Evolutionary conservation across 2,113 vertebrate species (phyloP), one percentile per base, ranked within the genome.

Genomic region (Lota lota): DNA sequence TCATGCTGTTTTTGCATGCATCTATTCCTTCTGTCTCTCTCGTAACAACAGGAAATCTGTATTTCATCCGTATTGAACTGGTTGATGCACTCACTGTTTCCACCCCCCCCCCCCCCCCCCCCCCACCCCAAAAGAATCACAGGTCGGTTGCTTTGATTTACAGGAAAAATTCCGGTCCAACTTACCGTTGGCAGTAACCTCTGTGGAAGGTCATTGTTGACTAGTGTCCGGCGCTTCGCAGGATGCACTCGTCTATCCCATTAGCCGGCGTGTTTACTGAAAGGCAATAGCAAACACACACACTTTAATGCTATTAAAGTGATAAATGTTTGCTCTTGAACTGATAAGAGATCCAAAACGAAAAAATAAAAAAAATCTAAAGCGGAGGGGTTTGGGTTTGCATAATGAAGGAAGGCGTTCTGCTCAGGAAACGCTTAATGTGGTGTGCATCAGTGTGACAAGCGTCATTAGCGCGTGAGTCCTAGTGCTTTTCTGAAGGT

Each of bases 391-490:
- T 47, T 60, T n/a, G 63, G 22, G 2, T 47, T 40, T 5, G 28
- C 5, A 12, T 36, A 56, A 64, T 58, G 64, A 78, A 72, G 74
- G 10, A 36, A 19, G 53, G 7, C 18, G 62, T 20, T 21, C 33
- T 61, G 54, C 74, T 57, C 22, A 62, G 63, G 71, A 74, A 68
- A 74, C 33, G 33, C 21, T 58, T 40, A n/a, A 36, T 40, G 21
- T 17, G n/a, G 20, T 68, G 14, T 0, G 24, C 61, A 20, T 67
- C 24, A 22, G 54, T 63, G 22, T 69, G 64, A 21, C 73, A 71
- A 12, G 64, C 53, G 40, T 47, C 40, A 14, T 47, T 47, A 14
- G 40, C 40, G 6, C 8, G 6, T 6, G 12, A 47, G n/a, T n/a
- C 40, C 40, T 47, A 10, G 40, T 10, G 40, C 40, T 47, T 11